These are phyloP conservation scores for Probaryconus sp. DNA, from an alignment of 1,140 invertebrate species.

Conservation along the genomic window DNA sequence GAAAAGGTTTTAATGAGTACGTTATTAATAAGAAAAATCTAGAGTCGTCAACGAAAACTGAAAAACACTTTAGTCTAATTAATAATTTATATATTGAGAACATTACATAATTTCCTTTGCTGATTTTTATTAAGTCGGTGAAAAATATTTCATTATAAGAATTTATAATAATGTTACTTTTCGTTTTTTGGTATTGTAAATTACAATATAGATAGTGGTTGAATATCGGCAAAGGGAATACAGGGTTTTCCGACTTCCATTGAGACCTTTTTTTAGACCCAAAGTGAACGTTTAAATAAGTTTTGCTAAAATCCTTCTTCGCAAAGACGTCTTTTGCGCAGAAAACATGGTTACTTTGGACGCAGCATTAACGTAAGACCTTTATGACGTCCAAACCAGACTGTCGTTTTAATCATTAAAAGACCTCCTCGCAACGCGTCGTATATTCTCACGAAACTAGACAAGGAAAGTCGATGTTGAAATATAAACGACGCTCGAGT, in stretches of 20 bases:
- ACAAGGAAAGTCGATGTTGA: constrained; percentile 37
- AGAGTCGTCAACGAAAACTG: no score
- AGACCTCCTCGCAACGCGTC: constrained; percentile 25
- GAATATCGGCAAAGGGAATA: constrained; percentile 10
- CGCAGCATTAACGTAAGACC: constrained; percentile 50
- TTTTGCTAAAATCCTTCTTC: constrained; percentile 43
- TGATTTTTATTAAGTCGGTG: no score
- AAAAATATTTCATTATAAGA: no score
- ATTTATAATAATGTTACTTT: no score
- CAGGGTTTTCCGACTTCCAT: constrained; percentile 18
- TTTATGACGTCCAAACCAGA: constrained; percentile 52
- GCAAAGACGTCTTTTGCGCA: constrained; percentile 38
- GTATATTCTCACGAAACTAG: constrained; percentile 36
- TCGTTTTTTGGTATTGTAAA: constrained; percentile 2
- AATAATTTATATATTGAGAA: no score
- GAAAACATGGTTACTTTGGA: constrained; percentile 33
- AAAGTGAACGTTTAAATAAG: constrained; percentile 50
- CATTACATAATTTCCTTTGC: no score
- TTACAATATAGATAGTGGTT: constrained; percentile 18
- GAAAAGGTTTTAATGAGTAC: no score
- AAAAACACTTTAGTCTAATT: no score
- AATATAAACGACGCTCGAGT: constrained; percentile 31
- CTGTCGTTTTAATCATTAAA: constrained; percentile 55
- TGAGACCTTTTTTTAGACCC: constrained; percentile 31
- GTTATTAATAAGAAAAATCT: no score